Evolutionary conservation across 2,797 vertebrate genomes (phyloP).

Genomic region (Squalus acanthias): DNA sequence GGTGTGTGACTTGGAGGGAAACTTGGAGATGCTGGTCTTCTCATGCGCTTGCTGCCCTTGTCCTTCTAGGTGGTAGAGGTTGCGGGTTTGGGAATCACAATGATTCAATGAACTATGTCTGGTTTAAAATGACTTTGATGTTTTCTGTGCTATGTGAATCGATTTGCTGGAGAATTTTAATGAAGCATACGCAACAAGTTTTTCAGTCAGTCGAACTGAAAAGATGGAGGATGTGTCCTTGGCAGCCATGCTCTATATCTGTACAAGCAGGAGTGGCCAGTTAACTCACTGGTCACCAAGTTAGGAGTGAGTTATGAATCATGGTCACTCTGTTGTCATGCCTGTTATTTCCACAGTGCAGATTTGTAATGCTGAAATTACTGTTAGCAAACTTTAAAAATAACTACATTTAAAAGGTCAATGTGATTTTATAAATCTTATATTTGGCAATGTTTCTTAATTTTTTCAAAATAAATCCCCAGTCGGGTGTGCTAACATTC

Average conservation of each 20-base stretch:
- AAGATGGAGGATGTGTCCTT: background rate
- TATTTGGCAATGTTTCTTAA: background rate
- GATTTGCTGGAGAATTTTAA: background rate
- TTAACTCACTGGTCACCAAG: background rate
- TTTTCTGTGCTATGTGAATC: background rate
- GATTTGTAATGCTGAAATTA: slow-evolving; percentile 2
- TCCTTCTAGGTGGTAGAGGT: no score
- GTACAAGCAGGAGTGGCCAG: background rate
- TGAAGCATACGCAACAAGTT: background rate
- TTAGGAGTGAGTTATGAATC: background rate
- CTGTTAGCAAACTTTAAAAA: background rate
- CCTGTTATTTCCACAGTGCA: background rate
- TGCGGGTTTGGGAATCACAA: background rate
- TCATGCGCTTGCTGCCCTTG: no score
- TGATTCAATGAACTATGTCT: background rate
- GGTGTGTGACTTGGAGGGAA: no score
- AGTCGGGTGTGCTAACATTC: background rate
- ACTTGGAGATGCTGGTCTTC: no score
- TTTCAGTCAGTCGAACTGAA: background rate
- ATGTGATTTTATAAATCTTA: background rate
- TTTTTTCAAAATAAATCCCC: background rate
- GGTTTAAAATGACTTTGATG: background rate
- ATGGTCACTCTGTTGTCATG: background rate
- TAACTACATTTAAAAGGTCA: background rate
- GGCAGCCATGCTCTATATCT: background rate